A percentile compares a stretch with the other conserved stretches of the same genome.
These are phyloP conservation scores for Apotomis turbidana DNA, from an alignment of 2,888 invertebrate genomes.

Conservation along the genomic window DNA sequence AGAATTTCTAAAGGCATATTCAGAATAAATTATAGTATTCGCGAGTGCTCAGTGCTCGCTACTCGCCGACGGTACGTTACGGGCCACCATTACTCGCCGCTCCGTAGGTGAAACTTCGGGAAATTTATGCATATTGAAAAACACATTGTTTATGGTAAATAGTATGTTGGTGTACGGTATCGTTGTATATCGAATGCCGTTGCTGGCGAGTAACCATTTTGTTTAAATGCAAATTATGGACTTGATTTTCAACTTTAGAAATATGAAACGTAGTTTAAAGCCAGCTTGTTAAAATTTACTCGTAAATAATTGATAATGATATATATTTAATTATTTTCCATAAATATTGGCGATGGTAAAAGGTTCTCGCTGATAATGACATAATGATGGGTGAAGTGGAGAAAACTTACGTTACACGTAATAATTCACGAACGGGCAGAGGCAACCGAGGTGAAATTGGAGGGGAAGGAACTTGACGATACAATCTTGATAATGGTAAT, in stretches of 20 bases:
- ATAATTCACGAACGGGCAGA: conserved; percentile 55
- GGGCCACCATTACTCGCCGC: conserved; percentile 46
- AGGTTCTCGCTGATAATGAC: conserved; percentile 54
- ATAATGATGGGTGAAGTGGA: conserved; percentile 55
- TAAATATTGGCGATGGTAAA: conserved; percentile 50
- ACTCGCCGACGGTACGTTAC: conserved; percentile 43
- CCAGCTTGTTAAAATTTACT: conserved; percentile 8
- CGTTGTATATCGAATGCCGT: conserved; percentile 36
- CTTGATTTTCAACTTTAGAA: conserved; percentile 32
- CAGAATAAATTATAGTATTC: conserved; percentile 55
- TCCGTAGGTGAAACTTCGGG: conserved; percentile 48
- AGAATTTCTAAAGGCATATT: conserved; percentile 52
- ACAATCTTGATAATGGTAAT: conserved; percentile 49
- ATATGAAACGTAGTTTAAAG: conserved; percentile 14
- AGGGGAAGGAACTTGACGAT: conserved; percentile 54
- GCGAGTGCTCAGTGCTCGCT: conserved; percentile 48
- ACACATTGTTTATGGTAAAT: conserved; percentile 49
- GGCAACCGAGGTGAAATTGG: conserved; percentile 55
- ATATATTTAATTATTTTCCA: conserved; percentile 55
- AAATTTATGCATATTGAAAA: conserved; percentile 53
- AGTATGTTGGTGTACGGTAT: conserved; percentile 35
- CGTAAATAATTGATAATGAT: conserved; percentile 45
- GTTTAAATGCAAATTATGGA: conserved; percentile 39
- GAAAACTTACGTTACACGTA: conserved; percentile 57
- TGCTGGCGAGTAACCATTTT: conserved; percentile 31